These are phyloP conservation scores for Diorhabda sublineata DNA, from an alignment of 1,140 invertebrate species.

Conservation along the genomic window DNA sequence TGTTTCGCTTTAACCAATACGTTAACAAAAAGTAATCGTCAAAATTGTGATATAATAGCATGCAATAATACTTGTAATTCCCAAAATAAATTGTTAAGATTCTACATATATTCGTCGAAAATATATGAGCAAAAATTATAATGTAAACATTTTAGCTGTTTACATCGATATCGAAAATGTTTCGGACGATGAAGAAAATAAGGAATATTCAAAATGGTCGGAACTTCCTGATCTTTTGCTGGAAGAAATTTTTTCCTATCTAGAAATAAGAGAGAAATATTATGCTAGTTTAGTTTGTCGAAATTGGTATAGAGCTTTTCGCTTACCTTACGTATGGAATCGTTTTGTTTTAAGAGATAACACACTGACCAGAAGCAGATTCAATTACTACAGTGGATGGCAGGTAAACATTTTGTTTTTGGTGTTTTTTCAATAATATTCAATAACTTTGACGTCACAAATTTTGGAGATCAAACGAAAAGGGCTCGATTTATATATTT, in stretches of 20 bases:
- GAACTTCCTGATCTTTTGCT: conserved; percentile 70
- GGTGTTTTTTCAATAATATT: neutral
- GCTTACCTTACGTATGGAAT: conserved; percentile 70
- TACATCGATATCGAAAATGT: conserved; percentile 58
- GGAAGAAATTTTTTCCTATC: conserved; percentile 71
- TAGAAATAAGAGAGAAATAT: conserved; percentile 66
- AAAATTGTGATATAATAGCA: too few species aligned
- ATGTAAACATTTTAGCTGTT: conserved; percentile 47
- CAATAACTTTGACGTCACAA: neutral
- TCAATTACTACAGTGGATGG: conserved; percentile 81
- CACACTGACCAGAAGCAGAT: conserved; percentile 69
- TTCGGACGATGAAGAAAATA: conserved; percentile 44
- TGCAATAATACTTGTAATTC: too few species aligned
- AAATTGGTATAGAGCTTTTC: conserved; percentile 69
- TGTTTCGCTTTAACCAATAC: too few species aligned
- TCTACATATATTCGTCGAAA: too few species aligned
- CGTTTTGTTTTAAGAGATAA: conserved; percentile 68
- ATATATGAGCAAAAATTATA: too few species aligned
- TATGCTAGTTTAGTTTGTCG: conserved; percentile 69
- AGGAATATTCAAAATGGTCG: conserved; percentile 60
- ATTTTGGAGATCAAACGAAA: too few species aligned
- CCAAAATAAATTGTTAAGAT: too few species aligned
- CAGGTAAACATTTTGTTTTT: conserved; percentile 48
- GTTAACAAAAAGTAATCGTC: too few species aligned
- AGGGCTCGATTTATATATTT: too few species aligned